Evolutionary conservation across 2,888 invertebrate genomes (phyloP).

Genomic region (Rhogogaster chlorosoma): DNA sequence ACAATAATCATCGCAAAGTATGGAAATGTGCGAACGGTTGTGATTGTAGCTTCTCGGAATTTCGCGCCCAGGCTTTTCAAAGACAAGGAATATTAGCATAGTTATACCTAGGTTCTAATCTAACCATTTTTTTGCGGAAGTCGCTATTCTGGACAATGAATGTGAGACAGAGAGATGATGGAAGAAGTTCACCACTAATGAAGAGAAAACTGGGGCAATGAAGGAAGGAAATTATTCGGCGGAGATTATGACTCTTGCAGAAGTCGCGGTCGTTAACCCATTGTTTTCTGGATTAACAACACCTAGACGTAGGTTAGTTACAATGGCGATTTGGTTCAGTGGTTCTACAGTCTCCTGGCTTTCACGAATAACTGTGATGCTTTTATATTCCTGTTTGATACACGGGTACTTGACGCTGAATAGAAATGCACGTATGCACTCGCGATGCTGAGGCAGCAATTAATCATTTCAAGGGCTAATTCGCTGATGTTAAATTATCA

Average conservation of each 20-base stretch:
- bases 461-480: background rate
- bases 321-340: background rate
- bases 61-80: background rate
- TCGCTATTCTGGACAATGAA: conserved; percentile 17
- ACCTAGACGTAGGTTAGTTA: conserved; percentile 2
- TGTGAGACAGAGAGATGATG: background rate
- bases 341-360: background rate
- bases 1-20: background rate
- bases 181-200: conserved; percentile 28
- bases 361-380: background rate
- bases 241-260: conserved; percentile 11
- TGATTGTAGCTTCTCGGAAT: background rate
- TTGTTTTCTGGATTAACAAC: conserved; percentile 15
- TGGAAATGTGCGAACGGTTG: background rate
- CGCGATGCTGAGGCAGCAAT: background rate
- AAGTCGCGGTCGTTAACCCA: background rate
- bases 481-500: conserved; percentile 4
- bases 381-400: background rate
- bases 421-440: background rate
- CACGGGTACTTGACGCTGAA: background rate
- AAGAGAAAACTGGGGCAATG: background rate
- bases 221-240: conserved; percentile 32
- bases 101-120: background rate
- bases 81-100: background rate
- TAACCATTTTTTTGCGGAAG: background rate